Base-by-base conservation (phyloP, 2,888 invertebrate genomes). In the Gymnosoma rotundatum region DNA sequence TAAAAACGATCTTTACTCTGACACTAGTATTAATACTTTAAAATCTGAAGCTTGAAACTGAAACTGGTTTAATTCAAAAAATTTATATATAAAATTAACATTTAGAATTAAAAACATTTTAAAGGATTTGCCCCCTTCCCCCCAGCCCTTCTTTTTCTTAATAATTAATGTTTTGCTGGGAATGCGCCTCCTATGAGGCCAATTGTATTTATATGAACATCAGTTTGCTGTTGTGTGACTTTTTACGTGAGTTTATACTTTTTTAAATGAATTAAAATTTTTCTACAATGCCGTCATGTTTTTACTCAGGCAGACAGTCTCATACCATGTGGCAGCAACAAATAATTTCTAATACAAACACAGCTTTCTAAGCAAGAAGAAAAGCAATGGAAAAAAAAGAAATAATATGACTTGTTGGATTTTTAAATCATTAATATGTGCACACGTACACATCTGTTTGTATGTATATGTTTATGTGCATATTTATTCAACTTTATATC, bases 271-370 rank as follows among this genome's bases (percentile, higher is more conserved):
- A 84, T 74, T 81, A 74, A 74, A 70, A 81, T 80, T 81, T n/a
- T 78, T 84, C 70, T 81, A 72, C 74, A 84, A 78, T 84, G 83
- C 83, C 78, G 84, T 84, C 78, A 70, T 78, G 78, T 78, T 81
- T 74, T 78, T 58, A 45, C 78, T 69, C 38, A 58, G 60, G 36
- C 70, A 81, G 78, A 81, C 81, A 78, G 66, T 70, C 81, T 70
- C 78, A 81, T 61, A 74, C 81, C 69, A 4, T 18, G 36, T 12
- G 48, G 12, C 12, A 32, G 66, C 73, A 70, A 58, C 38, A 79
- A 32, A 79, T 73, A 73, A 79, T 73, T 79, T 79, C 73, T 66
- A 79, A 60, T 73, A 36, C 45, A n/a, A 56, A 63, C 50, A 45
- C 61, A 69, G n/a, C 52, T 60, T 58, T 32, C 1, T 8, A 52